Conservation (phyloP, 2,888 invertebrate genomes). For the Tetrapedia diversipes region DNA sequence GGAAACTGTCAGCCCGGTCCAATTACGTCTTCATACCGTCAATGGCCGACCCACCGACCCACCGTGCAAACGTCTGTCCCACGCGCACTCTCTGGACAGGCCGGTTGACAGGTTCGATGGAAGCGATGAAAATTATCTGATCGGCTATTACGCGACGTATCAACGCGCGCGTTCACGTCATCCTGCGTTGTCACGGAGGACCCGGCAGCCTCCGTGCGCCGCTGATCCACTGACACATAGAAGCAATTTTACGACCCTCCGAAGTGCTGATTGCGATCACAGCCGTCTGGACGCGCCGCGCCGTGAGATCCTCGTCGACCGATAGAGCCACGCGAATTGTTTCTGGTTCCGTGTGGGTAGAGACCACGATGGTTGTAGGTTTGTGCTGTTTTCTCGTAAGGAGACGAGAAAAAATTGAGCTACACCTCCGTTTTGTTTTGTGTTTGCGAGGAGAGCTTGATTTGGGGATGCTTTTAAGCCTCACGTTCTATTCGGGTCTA, state of each 20-base stretch:
- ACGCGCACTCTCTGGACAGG: constrained; percentile 63
- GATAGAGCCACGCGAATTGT: background rate
- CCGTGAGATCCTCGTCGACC: constrained; percentile 43
- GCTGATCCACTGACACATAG: constrained; percentile 45
- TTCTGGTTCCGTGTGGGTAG: background rate
- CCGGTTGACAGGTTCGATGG: constrained; percentile 71
- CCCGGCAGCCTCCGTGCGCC: background rate
- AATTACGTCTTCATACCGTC: constrained; percentile 81
- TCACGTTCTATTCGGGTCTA: no score
- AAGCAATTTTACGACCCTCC: constrained; percentile 37
- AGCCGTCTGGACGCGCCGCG: constrained; percentile 14
- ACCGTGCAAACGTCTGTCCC: constrained; percentile 69
- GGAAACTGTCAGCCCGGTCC: constrained; percentile 80
- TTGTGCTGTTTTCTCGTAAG: no score
- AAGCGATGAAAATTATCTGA: constrained; percentile 72
- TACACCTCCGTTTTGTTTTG: no score
- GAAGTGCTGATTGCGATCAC: constrained; percentile 10
- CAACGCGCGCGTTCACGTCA: constrained; percentile 52
- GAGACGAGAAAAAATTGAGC: no score
- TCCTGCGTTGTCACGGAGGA: constrained; percentile 32
- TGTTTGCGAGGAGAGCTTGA: no score
- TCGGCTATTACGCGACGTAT: constrained; percentile 50
- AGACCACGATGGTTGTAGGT: no score
- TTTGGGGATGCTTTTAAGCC: no score
- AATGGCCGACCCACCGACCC: constrained; percentile 70